Evolutionary conservation across 2,113 vertebrate species (phyloP), one percentile per base, ranked within the genome.

Genomic region (Dromas ardeola): DNA sequence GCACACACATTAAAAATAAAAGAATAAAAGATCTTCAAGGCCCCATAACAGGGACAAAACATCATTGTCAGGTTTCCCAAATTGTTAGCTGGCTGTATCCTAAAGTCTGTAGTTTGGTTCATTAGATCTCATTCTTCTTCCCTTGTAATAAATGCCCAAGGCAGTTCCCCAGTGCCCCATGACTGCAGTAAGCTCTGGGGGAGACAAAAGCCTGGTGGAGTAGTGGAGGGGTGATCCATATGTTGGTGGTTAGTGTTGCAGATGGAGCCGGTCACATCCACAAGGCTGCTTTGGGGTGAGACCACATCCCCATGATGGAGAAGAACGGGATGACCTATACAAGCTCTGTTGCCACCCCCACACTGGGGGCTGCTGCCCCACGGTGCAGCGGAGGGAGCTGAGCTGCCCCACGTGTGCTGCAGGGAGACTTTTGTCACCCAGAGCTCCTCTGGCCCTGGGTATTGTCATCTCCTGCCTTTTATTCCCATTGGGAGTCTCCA

Each of bases 201-300:
- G 55, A 53, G 32, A 29, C 30, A 59, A 10, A 0, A 0, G 22
- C 29, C 43, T 26, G 18, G 34, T 6, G 29, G 43, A 63, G 5
- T 2, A 6, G 18, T 7, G 29, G 38, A 66, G 19, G 10, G 30
- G 1, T 30, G 15, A 36, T 71, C 36, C 12, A 0, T 15, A 11
- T 50, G 21, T 14, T 73, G 58, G 15, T 38, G 40, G 13, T 81
- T 25, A n/a, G 29, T 4, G 1, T 29, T 10, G 13, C 30, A 69
- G 62, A 38, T 10, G 30, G 43, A 56, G 69, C 6, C 65, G 49
- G 53, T 69, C 43, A 15, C 11, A 1, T 29, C 38, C 5, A 3
- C 6, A 5, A 32, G 59, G n/a, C 34, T 81, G 26, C 45, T 73
- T 26, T 77, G 62, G 34, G 8, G 6, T 2, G 17, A 63, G 67